Conservation (phyloP, 1,140 invertebrate species). For the Bilobella aurantiaca region DNA sequence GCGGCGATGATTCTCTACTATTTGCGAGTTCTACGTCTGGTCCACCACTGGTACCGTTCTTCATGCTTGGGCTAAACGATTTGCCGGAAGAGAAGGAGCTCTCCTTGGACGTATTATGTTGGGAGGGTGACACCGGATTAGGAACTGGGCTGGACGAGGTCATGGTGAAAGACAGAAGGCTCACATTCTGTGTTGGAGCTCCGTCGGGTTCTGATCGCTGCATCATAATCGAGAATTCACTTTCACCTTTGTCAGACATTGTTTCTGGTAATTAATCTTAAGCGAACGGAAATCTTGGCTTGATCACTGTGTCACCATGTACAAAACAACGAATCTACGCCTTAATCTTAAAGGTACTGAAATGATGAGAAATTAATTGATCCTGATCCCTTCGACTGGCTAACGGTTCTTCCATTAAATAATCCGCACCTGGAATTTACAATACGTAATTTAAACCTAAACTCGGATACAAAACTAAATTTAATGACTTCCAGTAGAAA, state of each 20-base stretch:
- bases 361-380: too few species aligned
- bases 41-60: background rate
- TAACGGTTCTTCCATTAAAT: too few species aligned
- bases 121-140: background rate
- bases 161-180: background rate
- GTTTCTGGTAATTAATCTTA: too few species aligned
- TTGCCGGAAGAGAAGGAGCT: conserved; percentile 2
- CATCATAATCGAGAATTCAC: conserved; percentile 11
- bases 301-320: background rate
- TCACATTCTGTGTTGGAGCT: conserved; percentile 17
- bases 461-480: too few species aligned
- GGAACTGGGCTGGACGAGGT: background rate
- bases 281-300: too few species aligned
- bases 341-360: too few species aligned
- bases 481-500: background rate
- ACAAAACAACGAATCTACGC: background rate
- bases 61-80: background rate
- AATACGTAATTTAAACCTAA: too few species aligned
- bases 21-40: background rate
- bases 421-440: too few species aligned
- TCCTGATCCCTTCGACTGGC: too few species aligned
- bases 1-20: background rate
- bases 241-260: conserved; percentile 5
- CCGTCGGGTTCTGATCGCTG: conserved; percentile 28
- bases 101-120: background rate